Evolutionary conservation across 2,888 invertebrate species (phyloP).

Genomic region (Scotopteryx bipunctaria): DNA sequence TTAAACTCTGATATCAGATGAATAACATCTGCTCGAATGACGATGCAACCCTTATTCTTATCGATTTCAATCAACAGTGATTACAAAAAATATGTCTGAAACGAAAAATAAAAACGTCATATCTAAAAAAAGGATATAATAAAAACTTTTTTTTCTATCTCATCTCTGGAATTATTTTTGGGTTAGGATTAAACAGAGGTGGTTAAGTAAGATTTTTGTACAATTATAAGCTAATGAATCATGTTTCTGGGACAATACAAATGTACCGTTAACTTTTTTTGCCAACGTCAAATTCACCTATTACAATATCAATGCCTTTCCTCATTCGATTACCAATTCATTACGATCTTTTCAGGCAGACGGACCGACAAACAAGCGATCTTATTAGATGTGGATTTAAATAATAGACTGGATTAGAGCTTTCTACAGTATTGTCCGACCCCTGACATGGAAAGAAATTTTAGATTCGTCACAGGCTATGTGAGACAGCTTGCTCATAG

Average conservation of each 20-base stretch:
- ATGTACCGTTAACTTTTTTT: slow-evolving; percentile 2
- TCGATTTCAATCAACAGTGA: slow-evolving; percentile 13
- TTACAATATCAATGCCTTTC: slow-evolving; percentile 18
- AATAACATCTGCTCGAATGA: slow-evolving; percentile 35
- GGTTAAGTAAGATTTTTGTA: not conserved
- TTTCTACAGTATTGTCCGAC: slow-evolving; percentile 60
- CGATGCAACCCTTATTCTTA: slow-evolving; percentile 28
- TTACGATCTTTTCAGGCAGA: slow-evolving; percentile 33
- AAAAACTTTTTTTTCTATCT: too few species aligned
- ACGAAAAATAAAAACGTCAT: too few species aligned
- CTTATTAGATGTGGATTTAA: slow-evolving; percentile 50
- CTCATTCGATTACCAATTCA: slow-evolving; percentile 31
- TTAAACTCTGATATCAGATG: slow-evolving; percentile 37
- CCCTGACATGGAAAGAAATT: slow-evolving; percentile 49
- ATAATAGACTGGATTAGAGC: slow-evolving; percentile 66
- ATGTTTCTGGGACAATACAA: not conserved
- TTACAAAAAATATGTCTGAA: too few species aligned
- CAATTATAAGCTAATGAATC: not conserved
- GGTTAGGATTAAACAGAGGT: too few species aligned
- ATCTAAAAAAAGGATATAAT: too few species aligned
- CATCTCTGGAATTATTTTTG: too few species aligned
- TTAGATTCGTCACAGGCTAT: slow-evolving; percentile 8
- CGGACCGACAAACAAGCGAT: slow-evolving; percentile 37
- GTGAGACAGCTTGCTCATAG: slow-evolving; percentile 8
- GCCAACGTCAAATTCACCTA: not conserved